Conservation (phyloP, 1,140 invertebrate genomes). For the Cydia amplana region DNA sequence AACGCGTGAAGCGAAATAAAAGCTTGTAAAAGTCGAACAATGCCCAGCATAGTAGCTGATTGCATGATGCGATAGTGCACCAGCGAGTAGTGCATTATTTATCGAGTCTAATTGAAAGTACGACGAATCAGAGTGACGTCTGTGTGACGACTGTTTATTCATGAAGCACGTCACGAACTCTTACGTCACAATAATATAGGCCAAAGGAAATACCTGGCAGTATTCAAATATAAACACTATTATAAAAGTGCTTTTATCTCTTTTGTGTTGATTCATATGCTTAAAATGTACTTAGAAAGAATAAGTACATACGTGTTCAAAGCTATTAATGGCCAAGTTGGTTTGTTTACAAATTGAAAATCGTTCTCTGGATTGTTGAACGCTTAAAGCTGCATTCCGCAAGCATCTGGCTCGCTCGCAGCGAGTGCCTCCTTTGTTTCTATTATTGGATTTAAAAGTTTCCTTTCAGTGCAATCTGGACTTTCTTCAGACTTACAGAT, state of each 20-base stretch:
- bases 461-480: slow-evolving; percentile 33
- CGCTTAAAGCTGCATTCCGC: background rate
- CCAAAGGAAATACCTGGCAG: background rate
- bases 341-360: slow-evolving; percentile 12
- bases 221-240: background rate
- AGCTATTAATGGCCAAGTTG: background rate
- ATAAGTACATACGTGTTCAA: background rate
- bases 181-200: background rate
- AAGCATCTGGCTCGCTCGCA: background rate
- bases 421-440: slow-evolving; percentile 19
- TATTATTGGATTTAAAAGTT: slow-evolving; percentile 37
- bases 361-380: background rate
- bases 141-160: background rate
- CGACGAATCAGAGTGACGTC: background rate
- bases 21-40: background rate
- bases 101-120: background rate
- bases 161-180: background rate
- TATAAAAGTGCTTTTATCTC: background rate
- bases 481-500: slow-evolving; percentile 13
- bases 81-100: slow-evolving; percentile 5
- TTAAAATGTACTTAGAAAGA: background rate
- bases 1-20: background rate
- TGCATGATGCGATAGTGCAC: background rate
- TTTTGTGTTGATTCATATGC: background rate
- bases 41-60: background rate